Base-by-base conservation (phyloP, 2,888 invertebrate species). In the Cheilosia pagana region DNA sequence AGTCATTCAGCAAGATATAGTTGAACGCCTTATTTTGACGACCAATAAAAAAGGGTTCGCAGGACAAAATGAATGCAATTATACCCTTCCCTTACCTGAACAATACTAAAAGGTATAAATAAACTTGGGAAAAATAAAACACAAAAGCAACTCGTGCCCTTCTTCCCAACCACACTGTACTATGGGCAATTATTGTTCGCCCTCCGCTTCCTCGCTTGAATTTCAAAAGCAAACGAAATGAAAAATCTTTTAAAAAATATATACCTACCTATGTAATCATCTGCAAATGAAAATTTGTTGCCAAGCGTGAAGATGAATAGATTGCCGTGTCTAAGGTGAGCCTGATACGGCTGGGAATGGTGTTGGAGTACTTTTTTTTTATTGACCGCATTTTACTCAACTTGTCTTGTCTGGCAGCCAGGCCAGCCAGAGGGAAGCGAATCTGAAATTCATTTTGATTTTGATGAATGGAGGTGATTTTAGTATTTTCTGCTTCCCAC, bases 381-480 rank as follows among this genome's bases (percentile, higher is more conserved):
- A 68, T 81, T 70, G 81, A 75, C 81, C 81, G 63, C 70, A 81
- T 63, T 55, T 75, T 62, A 55, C 39, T 25, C 76, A 76, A 70
- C 76, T 68, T 68, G 81, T 81, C 81, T 65, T 55, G 31, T 62
- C 57, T 53, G 53, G 41, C 23, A 31, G 39, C n/a, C 41, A 14
- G 41, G 14, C 14, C 8, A 16, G 43, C 8, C 19, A 57, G 63
- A 21, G 31, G 52, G 59, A 53, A 68, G 23, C 19, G 62, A 75
- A 83, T 79, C 68, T 70, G 41, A 83, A 83, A 79, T 75, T 74
- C 59, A 79, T 79, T 83, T 75, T 83, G 65, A 68, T 83, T 79
- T 83, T 83, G 83, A 83, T 83, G 83, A 79, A 83, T 83, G 70
- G 31, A 75, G 62, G 52, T 59, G 83, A 79, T 83, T 75, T 67